These are phyloP conservation scores for Passer montanus DNA, from an alignment of 2,113 vertebrate species.

Conservation along the genomic window DNA sequence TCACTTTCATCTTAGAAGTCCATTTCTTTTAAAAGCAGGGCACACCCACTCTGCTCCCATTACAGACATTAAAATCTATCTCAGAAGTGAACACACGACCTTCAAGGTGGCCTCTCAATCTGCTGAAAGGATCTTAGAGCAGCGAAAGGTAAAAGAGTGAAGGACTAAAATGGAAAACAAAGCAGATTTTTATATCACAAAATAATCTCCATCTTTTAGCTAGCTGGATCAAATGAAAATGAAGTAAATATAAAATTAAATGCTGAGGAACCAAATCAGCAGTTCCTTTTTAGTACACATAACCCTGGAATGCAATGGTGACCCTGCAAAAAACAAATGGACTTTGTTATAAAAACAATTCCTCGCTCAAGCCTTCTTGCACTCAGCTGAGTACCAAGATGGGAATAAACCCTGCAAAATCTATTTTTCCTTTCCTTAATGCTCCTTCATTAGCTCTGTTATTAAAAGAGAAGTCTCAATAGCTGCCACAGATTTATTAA, in stretches of 20 bases:
- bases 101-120: neutral
- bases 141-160: neutral
- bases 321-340: neutral
- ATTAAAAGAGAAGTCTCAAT: constrained; percentile 69
- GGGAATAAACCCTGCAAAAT: neutral
- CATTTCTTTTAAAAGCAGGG: neutral
- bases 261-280: neutral
- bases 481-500: constrained; percentile 70
- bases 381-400: neutral
- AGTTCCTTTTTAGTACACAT: neutral
- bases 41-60: neutral
- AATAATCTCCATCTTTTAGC: neutral
- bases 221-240: neutral
- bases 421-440: constrained; percentile 43
- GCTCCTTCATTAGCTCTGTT: constrained; percentile 59
- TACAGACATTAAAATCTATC: neutral
- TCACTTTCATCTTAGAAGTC: neutral
- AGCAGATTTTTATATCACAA: neutral
- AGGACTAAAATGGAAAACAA: neutral
- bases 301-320: neutral
- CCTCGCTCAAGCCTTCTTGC: neutral
- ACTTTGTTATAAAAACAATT: neutral
- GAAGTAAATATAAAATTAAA: neutral
- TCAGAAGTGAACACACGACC: neutral
- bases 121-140: neutral